These are phyloP conservation scores for Cryptoblepharus egeriae DNA, from an alignment of 2,797 vertebrate species.

Conservation along the genomic window DNA sequence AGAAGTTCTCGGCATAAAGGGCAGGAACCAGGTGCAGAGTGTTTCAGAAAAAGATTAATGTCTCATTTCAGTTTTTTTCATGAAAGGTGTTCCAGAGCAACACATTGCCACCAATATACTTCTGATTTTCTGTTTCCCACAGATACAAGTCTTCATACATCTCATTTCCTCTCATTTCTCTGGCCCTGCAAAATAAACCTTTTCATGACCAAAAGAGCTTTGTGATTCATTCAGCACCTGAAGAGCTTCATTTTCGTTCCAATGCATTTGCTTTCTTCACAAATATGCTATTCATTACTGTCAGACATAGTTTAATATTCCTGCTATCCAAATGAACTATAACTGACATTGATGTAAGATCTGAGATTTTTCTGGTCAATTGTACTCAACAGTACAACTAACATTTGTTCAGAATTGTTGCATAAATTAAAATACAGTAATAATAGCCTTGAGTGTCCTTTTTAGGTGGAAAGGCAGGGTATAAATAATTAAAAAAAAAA, in stretches of 20 bases:
- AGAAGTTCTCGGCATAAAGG: background rate
- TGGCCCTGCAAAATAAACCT: background rate
- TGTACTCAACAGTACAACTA: no score
- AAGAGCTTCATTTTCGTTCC: no score
- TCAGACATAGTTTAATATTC: conserved; percentile 14
- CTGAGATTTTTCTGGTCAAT: no score
- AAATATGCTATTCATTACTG: conserved; percentile 32
- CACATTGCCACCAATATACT: background rate
- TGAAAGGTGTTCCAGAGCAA: background rate
- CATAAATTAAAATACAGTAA: conserved; percentile 49
- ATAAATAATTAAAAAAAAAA: no score
- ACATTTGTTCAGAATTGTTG: conserved; percentile 44
- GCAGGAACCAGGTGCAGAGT: background rate
- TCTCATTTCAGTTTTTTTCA: background rate
- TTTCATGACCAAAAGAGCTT: background rate
- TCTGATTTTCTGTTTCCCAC: background rate
- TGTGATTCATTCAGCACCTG: no score
- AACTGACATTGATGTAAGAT: no score
- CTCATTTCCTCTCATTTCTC: background rate
- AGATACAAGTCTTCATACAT: background rate
- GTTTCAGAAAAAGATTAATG: background rate
- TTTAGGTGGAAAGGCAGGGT: no score
- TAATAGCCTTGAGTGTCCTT: no score
- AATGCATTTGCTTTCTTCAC: background rate
- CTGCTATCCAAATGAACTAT: conserved; percentile 43